A percentile compares a stretch with the other conserved stretches of the same genome.
These are phyloP conservation scores for Anastrepha obliqua DNA, from an alignment of 1,140 invertebrate genomes.

Conservation along the genomic window DNA sequence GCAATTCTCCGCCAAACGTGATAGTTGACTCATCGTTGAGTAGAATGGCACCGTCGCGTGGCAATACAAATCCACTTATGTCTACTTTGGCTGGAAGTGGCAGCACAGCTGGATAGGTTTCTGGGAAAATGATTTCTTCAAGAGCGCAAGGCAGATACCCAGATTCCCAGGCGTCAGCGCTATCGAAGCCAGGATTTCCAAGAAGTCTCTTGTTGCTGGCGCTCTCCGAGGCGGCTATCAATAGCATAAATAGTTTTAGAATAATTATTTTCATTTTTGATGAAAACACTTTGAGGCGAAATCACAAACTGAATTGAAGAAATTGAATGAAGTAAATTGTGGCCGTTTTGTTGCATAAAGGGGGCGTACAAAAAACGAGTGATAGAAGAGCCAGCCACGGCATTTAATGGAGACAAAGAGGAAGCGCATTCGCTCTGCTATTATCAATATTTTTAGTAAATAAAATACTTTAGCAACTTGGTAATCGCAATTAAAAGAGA, in stretches of 20 bases:
- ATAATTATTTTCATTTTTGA: background rate
- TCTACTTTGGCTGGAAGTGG: conserved; percentile 62
- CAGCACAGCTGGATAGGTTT: conserved; percentile 64
- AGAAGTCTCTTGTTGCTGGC: conserved; percentile 61
- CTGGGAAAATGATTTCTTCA: conserved; percentile 66
- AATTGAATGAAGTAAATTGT: background rate
- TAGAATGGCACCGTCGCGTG: conserved; percentile 65
- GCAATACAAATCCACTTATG: conserved; percentile 63
- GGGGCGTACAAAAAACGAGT: background rate
- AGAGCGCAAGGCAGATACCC: conserved; percentile 63
- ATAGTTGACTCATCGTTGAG: conserved; percentile 65
- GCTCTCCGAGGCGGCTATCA: background rate
- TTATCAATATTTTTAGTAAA: too few relatives aligned
- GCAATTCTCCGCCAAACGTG: conserved; percentile 53
- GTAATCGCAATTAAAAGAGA: too few relatives aligned
- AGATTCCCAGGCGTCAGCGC: conserved; percentile 62
- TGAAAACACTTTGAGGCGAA: background rate
- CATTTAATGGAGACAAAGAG: too few relatives aligned
- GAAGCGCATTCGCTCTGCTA: too few relatives aligned
- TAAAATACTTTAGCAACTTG: too few relatives aligned
- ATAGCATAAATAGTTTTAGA: background rate
- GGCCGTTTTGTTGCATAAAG: background rate
- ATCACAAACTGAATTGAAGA: background rate
- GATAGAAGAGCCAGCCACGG: background rate
- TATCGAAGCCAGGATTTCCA: conserved; percentile 60